Conservation (phyloP, 2,113 vertebrate genomes). For the Zosterops hypoxanthus region DNA sequence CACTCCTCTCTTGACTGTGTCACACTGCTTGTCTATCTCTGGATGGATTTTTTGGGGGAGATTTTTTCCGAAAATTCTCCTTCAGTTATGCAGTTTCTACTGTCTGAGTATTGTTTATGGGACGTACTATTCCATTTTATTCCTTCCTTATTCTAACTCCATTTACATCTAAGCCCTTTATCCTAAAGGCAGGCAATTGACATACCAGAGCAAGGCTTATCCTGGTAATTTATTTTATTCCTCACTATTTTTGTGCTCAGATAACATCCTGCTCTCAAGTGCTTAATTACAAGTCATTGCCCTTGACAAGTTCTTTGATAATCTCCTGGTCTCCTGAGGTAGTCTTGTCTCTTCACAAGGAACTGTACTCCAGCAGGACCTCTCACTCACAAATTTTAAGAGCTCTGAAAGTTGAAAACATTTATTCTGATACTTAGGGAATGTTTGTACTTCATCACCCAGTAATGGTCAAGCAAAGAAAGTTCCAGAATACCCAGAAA, state of each 20-base stretch:
- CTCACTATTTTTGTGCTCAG: neutral
- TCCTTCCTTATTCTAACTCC: neutral
- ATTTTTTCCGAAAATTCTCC: neutral
- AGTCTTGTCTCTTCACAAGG: neutral
- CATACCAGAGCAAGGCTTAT: neutral
- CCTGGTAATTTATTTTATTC: neutral
- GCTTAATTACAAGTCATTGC: neutral
- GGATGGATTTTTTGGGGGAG: neutral
- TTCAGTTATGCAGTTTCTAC: neutral
- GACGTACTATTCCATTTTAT: neutral
- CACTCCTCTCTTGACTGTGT: rapidly evolving
- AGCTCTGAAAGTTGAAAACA: neutral
- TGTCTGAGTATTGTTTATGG: neutral
- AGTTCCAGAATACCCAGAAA: neutral
- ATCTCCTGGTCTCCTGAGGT: neutral
- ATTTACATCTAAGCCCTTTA: neutral
- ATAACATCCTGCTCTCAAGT: neutral
- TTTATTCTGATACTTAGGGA: neutral
- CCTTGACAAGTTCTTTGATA: neutral
- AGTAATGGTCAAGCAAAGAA: neutral
- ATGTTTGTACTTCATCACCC: neutral
- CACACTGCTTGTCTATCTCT: rapidly evolving
- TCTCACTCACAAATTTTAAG: neutral
- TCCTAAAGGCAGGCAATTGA: neutral
- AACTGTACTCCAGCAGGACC: neutral